Conservation (phyloP, 2,797 vertebrate genomes). For the Amblyopsis hoosieri region DNA sequence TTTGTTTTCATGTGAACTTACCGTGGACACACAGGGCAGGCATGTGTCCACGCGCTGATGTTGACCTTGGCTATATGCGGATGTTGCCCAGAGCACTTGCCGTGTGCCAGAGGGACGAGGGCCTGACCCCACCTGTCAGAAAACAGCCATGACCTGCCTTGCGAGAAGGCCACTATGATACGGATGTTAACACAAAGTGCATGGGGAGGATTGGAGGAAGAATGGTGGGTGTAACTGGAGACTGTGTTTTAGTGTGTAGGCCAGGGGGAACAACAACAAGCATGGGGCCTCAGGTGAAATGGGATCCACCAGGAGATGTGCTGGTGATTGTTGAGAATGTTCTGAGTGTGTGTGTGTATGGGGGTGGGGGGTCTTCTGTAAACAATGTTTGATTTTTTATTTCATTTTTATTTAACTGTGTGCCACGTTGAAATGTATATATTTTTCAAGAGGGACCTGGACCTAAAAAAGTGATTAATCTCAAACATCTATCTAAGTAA, state of each 20-base stretch:
- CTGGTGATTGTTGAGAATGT: constrained; percentile 1
- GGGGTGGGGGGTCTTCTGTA: too few species aligned
- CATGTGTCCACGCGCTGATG: constrained; percentile 9
- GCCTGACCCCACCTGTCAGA: constrained; percentile 43
- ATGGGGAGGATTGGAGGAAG: constrained; percentile 9
- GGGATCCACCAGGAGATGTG: constrained; percentile 24
- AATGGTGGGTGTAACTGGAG: constrained; percentile 24
- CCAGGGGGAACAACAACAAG: constrained; percentile 59
- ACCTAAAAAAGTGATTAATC: too few species aligned
- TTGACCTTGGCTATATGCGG: constrained; percentile 54
- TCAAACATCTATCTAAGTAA: too few species aligned
- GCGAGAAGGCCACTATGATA: constrained; percentile 31
- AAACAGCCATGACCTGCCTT: constrained; percentile 36
- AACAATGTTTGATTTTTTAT: too few species aligned
- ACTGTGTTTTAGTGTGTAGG: constrained; percentile 56
- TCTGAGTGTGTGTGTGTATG: not conserved
- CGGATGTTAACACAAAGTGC: constrained; percentile 1
- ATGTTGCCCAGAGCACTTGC: constrained; percentile 23
- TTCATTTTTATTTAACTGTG: too few species aligned
- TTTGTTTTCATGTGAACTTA: constrained; percentile 36
- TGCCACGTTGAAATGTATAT: too few species aligned
- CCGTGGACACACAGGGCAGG: not conserved
- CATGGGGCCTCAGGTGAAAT: constrained; percentile 46
- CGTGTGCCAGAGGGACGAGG: constrained; percentile 39
- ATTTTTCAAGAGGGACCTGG: too few species aligned